These are phyloP conservation scores for Scartelaos histophorus DNA, from an alignment of 2,113 vertebrate genomes.

Conservation along the genomic window DNA sequence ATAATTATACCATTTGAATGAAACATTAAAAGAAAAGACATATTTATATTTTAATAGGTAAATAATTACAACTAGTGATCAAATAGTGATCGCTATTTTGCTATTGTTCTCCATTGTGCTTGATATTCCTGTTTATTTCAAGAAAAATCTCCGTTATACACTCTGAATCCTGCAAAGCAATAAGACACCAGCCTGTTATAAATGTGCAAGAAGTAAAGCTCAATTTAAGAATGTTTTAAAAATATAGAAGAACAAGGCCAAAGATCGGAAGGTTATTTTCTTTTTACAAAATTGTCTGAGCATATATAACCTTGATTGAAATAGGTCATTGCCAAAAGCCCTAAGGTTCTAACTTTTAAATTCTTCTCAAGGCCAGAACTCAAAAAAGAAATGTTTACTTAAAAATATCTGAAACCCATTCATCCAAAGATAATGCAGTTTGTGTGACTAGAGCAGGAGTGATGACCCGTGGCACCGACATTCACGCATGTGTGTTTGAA, in stretches of 20 bases:
- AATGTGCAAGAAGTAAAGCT: background rate
- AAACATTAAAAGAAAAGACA: background rate
- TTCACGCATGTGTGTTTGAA: slow-evolving; percentile 28
- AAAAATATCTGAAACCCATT: background rate
- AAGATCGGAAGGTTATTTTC: background rate
- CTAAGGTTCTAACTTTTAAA: slow-evolving; percentile 3
- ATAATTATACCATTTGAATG: background rate
- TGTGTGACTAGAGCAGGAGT: background rate
- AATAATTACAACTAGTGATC: background rate
- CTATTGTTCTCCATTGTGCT: background rate
- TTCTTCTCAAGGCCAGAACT: background rate
- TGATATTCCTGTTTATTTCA: background rate
- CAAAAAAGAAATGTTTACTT: slow-evolving; percentile 7
- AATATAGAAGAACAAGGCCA: background rate
- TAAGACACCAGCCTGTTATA: background rate
- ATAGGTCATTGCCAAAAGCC: background rate
- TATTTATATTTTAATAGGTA: background rate
- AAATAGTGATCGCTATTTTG: background rate
- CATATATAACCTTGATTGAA: slow-evolving; percentile 4
- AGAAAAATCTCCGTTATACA: background rate
- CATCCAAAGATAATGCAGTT: background rate
- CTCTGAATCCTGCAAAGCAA: background rate
- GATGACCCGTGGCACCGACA: slow-evolving; percentile 11
- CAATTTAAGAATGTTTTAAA: background rate
- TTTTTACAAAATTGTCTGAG: slow-evolving; percentile 1